Evolutionary conservation across 1,140 invertebrate genomes (phyloP).

Genomic region (Conus betulinus): DNA sequence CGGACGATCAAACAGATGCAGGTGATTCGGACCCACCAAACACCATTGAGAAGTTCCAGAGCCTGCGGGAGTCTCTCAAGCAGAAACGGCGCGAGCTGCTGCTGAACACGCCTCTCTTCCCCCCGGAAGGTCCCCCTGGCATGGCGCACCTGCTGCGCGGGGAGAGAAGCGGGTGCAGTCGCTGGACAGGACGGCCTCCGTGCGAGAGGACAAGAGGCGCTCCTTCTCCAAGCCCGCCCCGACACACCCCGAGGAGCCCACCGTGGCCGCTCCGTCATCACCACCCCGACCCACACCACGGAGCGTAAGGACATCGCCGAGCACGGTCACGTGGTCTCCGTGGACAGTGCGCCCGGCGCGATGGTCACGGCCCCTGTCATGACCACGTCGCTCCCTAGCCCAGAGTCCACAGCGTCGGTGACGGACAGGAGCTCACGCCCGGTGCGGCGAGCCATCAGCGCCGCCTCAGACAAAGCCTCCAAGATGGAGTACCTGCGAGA

Average conservation of each 20-base stretch:
- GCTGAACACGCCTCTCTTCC: neutral
- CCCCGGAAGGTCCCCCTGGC: neutral
- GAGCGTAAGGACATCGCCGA: neutral
- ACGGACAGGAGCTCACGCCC: conserved; percentile 14
- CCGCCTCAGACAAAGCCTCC: conserved; percentile 27
- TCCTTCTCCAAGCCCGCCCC: neutral
- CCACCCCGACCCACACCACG: neutral
- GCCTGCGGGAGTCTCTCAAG: conserved; percentile 21
- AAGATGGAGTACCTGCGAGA: conserved; percentile 48
- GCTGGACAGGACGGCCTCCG: neutral
- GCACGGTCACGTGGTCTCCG: neutral
- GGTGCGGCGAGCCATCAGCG: conserved; percentile 37
- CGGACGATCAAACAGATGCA: too few species aligned
- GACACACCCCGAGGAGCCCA: neutral
- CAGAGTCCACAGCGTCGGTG: neutral
- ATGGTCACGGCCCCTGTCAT: neutral
- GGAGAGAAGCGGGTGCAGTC: conserved; percentile 35
- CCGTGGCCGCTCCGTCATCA: conserved; percentile 1
- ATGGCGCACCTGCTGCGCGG: neutral
- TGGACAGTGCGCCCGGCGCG: too few species aligned
- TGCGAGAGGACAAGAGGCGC: neutral
- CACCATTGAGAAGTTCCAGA: conserved; percentile 29
- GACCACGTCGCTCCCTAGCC: neutral
- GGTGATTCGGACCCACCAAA: neutral
- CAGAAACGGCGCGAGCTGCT: conserved; percentile 35